Conservation (phyloP, 2,888 invertebrate species). For the Dolichomitus sp. region DNA sequence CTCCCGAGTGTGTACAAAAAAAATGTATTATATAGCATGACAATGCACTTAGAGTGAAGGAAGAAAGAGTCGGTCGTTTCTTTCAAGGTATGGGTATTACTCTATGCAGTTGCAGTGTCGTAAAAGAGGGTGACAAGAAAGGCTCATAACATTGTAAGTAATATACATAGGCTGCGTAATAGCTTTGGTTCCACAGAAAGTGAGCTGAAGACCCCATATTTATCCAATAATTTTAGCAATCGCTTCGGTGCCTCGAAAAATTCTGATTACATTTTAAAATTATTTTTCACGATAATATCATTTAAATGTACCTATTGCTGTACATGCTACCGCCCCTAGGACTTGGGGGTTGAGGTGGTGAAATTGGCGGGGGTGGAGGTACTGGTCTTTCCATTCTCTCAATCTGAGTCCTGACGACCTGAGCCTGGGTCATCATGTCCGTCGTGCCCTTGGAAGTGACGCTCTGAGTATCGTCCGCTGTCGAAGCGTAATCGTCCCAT, state of each 20-base stretch:
- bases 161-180: neutral
- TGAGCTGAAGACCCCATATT: neutral
- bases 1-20: neutral
- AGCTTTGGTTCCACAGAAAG: neutral
- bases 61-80: slow-evolving; percentile 4
- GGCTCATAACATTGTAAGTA: slow-evolving; percentile 7
- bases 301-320: slow-evolving; percentile 83
- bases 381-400: slow-evolving; percentile 89
- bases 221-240: neutral
- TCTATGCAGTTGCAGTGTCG: neutral
- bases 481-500: slow-evolving; percentile 85
- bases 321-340: slow-evolving; percentile 86
- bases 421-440: slow-evolving; percentile 85
- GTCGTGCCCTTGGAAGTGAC: slow-evolving; percentile 85
- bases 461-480: slow-evolving; percentile 84
- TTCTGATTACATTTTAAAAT: neutral
- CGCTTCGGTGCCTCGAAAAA: neutral
- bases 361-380: slow-evolving; percentile 88
- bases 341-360: slow-evolving; percentile 85
- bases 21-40: neutral
- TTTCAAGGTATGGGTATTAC: neutral
- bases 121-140: slow-evolving; percentile 7
- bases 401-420: slow-evolving; percentile 87
- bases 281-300: neutral
- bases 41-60: neutral